Evolutionary conservation across 1,140 invertebrate genomes (phyloP), one percentile per base, ranked within the genome.

Genomic region (Drosophila pandora): DNA sequence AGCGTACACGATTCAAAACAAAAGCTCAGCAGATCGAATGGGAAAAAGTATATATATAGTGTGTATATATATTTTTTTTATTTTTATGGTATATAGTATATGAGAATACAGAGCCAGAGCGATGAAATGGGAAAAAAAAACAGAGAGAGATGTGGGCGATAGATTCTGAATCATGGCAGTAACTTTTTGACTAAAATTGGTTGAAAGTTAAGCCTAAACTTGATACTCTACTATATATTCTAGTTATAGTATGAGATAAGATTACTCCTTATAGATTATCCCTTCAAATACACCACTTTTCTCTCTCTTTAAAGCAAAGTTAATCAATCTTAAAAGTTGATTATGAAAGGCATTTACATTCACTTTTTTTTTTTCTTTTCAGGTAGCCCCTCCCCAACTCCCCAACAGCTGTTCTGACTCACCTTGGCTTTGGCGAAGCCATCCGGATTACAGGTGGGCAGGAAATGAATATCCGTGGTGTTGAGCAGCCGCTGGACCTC

Each of bases 381-480:
- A 17, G 17, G 17, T 17, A 17, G 17, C 17, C 17, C 17, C 17
- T 17, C 17, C 17, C 17, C 17, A 17, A 17, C 17, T 17, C 17
- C 17, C 17, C 17, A 17, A 17, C 17, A 17, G 17, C 17, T 17
- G 17, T 17, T 17, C 17, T 17, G 59, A 90, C 93, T 93, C 92
- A 96, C 96, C 92, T 93, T 84, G n/a, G 97, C 96, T 48, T 92
- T 93, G 84, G 96, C 95, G 92, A 96, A 97, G 2, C 97, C 97
- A 93, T 99, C 97, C 50, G 97, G 97, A 93, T 98, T 98, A 92
- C 98, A 94, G 10, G 96, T 96, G 2, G 98, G 98, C 94, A 99
- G 95, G 47, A 99, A 93, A 90, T 95, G 97, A 62, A 99, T 96
- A 89, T 99, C 97, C 0, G 96, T 97, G 0, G 92, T 94, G 75